phyloP scores from a whole-genome alignment of 2,888 invertebrate genomes.

The Caenorhabditis auriculariae region DNA sequence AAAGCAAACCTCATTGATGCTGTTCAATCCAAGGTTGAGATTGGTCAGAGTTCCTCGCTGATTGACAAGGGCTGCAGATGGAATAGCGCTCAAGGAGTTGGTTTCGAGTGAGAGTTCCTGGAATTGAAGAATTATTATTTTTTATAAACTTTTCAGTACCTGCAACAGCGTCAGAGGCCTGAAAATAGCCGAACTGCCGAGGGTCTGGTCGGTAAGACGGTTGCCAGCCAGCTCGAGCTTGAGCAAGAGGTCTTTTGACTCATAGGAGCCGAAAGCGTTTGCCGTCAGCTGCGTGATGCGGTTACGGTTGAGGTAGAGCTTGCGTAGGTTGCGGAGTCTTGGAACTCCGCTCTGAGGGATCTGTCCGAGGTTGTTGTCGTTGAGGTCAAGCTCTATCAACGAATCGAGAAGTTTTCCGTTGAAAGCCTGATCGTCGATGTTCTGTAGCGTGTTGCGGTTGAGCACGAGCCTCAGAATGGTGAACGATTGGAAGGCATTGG shows the following conservation, averaged over 20 bases:
- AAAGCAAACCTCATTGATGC: slow-evolving; percentile 40
- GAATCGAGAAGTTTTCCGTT: slow-evolving; percentile 58
- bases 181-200: slow-evolving; percentile 55
- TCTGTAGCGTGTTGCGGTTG: slow-evolving; percentile 58
- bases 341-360: slow-evolving; percentile 55
- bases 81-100: slow-evolving; percentile 57
- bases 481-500: slow-evolving; percentile 58
- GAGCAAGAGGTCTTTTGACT: slow-evolving; percentile 49
- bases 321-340: slow-evolving; percentile 55
- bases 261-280: slow-evolving; percentile 51
- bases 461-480: slow-evolving; percentile 60
- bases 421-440: slow-evolving; percentile 58
- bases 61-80: slow-evolving; percentile 54
- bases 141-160: slow-evolving; percentile 24
- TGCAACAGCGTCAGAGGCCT: slow-evolving; percentile 57
- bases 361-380: slow-evolving; percentile 60
- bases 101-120: slow-evolving; percentile 62
- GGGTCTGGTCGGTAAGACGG: slow-evolving; percentile 52
- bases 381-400: slow-evolving; percentile 61
- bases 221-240: slow-evolving; percentile 62
- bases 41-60: slow-evolving; percentile 57
- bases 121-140: slow-evolving; percentile 5
- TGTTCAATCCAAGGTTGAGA: slow-evolving; percentile 62
- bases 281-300: slow-evolving; percentile 49
- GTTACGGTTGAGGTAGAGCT: slow-evolving; percentile 61